Percentiles rank a stretch among this genome's conserved stretches.
Conservation (phyloP, 2,797 vertebrate species). For the Spatula clypeata region DNA sequence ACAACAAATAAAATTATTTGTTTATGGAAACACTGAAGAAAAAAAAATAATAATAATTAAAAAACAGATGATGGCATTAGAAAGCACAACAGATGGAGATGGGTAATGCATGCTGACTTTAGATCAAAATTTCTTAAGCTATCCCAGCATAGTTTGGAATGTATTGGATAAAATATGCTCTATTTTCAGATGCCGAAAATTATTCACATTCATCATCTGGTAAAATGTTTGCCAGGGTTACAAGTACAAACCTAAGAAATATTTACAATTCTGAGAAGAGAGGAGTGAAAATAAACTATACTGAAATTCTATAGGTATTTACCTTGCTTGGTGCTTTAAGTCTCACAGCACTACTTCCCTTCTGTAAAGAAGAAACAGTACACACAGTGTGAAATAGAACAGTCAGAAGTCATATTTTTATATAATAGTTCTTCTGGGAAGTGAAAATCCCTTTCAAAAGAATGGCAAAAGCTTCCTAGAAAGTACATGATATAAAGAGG, state of each 20-base stretch:
- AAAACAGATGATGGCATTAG: not conserved
- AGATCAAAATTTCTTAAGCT: constrained; percentile 17
- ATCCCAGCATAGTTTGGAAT: not conserved
- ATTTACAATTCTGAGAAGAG: not conserved
- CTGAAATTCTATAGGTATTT: not conserved
- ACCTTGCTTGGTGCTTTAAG: not conserved
- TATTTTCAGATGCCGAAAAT: constrained; percentile 4
- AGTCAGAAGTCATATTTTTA: not conserved
- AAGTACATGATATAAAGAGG: not conserved
- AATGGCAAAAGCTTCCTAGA: not conserved
- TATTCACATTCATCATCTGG: not conserved
- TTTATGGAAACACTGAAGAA: not conserved
- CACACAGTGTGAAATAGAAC: rapidly evolving
- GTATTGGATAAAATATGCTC: not conserved
- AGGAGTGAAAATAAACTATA: not conserved
- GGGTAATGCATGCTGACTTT: not conserved
- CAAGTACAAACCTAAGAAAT: not conserved
- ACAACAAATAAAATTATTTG: not conserved
- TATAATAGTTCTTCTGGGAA: not conserved
- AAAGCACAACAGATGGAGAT: not conserved
- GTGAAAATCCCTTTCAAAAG: not conserved
- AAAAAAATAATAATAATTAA: not conserved
- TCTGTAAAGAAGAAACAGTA: not conserved
- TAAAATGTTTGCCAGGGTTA: not conserved
- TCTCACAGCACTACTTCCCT: not conserved